Evolutionary conservation across 1,140 invertebrate genomes (phyloP), one percentile per base, ranked within the genome.

Genomic region (Papilio glaucus): DNA sequence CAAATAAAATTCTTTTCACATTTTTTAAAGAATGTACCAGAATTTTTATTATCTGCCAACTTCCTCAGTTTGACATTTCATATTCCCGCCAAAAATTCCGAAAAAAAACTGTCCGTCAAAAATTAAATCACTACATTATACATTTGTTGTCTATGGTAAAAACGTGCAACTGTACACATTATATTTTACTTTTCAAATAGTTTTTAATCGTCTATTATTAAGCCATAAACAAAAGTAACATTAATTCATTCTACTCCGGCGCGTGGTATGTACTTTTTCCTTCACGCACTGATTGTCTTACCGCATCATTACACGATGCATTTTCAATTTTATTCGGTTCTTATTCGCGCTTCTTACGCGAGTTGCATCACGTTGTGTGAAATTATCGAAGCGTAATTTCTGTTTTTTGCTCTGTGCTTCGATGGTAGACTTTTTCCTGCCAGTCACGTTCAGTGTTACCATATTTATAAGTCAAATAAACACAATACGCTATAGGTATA

Each of bases 261-360:
- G 2, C 7, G 10, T 57, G 49, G 49, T 57, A 26, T 57, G 49
- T 57, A 57, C 49, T 57, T 57, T 57, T 57, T 57, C 49, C 49
- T 57, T 57, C 62, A 65, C 62, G 62, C 62, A 62, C 60, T 61
- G 60, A 61, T 61, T 61, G n/a, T 7, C 29, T 61, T 33, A 57
- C 49, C 49, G 49, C 49, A 37, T 65, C 33, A 39, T 65, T 39
- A 21, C 62, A 65, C 62, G 62, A 38, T 65, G 62, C 33, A 65
- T 65, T 65, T 65, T 65, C 37, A 65, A 65, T 65, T 65, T 65
- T 37, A 18, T 65, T 65, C 18, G 62, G 37, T 65, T 65, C 62
- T 65, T 65, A 65, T 5, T 1, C 9, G 13, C n/a, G 62, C 62
- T 65, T 65, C 62, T 65, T 65, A 65, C 9, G 5, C 9, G 13